A percentile compares a stretch with the other conserved stretches of the same genome.
phyloP scores from a whole-genome alignment of 2,888 invertebrate species.

The Campopleginae sp. region DNA sequence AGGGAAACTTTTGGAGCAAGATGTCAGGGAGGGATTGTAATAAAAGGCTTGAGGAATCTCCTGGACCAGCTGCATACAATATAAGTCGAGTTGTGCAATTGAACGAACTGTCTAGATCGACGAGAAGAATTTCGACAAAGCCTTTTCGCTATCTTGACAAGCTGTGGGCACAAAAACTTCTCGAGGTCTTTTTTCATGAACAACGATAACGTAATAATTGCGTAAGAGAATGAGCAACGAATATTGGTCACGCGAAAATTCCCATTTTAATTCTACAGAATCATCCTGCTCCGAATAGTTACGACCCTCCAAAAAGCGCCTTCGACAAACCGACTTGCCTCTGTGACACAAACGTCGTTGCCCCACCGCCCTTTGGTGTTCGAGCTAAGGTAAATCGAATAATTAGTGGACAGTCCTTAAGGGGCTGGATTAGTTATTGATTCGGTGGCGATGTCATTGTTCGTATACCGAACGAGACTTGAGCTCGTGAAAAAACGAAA shows the following conservation, averaged over 20 bases:
- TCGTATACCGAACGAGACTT: too few relatives aligned
- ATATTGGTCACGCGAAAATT: neutral
- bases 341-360: conserved; percentile 62
- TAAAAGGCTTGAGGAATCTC: conserved; percentile 55
- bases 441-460: too few relatives aligned
- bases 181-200: conserved; percentile 65
- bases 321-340: conserved; percentile 71
- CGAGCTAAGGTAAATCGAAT: conserved; percentile 54
- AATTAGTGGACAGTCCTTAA: neutral
- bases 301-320: conserved; percentile 67
- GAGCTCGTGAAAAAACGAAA: neutral
- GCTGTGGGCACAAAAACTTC: conserved; percentile 68
- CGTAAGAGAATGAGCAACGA: neutral
- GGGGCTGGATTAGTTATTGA: neutral
- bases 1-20: conserved; percentile 76
- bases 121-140: conserved; percentile 67
- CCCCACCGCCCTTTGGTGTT: conserved; percentile 61
- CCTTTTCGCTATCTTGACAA: conserved; percentile 72
- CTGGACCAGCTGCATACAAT: conserved; percentile 73
- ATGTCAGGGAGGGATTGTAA: conserved; percentile 73
- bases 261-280: conserved; percentile 58
- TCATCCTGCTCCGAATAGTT: conserved; percentile 73
- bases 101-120: conserved; percentile 71
- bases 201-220: neutral
- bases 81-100: conserved; percentile 64